Evolutionary conservation across 92 coral and sea anemone genomes (phyloP).

Genomic region (Parazoanthus darwini): DNA sequence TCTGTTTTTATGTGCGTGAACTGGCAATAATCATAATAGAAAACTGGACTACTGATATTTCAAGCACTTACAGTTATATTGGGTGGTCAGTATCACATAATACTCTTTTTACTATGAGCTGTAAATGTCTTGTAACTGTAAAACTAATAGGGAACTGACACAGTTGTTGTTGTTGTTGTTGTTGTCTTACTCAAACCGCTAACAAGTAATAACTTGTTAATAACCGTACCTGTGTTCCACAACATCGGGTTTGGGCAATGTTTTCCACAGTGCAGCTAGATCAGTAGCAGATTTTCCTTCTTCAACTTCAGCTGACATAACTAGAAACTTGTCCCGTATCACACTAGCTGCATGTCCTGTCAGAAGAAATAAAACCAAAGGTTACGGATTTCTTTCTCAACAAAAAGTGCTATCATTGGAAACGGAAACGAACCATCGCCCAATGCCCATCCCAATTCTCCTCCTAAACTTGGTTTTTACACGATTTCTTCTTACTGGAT

Average conservation of each 20-base stretch:
- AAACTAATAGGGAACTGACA: no score
- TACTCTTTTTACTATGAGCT: no score
- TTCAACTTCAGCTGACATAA: slow-evolving; percentile 77
- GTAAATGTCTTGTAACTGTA: no score
- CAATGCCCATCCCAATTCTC: no score
- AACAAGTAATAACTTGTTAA: no score
- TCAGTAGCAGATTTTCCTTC: slow-evolving; percentile 71
- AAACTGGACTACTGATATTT: no score
- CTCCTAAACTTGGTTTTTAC: no score
- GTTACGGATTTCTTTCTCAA: not conserved
- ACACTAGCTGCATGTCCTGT: slow-evolving; percentile 83
- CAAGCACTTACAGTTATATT: no score
- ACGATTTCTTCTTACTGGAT: not conserved
- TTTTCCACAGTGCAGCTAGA: slow-evolving; percentile 72
- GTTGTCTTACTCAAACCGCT: not conserved
- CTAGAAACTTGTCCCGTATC: slow-evolving; percentile 75
- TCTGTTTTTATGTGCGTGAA: no score
- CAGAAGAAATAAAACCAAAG: not conserved
- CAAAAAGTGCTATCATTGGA: not conserved
- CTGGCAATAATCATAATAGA: no score
- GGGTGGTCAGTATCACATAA: no score
- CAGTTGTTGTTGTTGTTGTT: not conserved
- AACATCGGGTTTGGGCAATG: slow-evolving; percentile 64
- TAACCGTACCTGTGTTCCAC: slow-evolving; percentile 72
- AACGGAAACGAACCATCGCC: no score